Conservation (phyloP, 2,113 vertebrate genomes). For the Hippocampus mohnikei region DNA sequence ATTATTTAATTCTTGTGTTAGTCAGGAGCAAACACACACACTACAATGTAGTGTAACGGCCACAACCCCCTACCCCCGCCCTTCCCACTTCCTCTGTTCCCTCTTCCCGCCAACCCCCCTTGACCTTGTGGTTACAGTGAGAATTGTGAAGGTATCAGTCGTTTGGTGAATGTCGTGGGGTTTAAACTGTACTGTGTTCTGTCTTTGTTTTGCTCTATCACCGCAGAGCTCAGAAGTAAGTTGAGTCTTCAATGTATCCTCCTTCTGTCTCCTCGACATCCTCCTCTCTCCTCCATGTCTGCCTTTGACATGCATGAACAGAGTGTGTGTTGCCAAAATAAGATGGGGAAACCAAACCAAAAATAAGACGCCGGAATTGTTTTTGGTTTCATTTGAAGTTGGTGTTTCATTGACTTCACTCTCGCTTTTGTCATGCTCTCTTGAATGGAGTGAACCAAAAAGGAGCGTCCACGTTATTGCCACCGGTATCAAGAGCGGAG, state of each 20-base stretch:
- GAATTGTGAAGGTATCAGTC: slow-evolving; percentile 68
- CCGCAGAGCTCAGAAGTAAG: slow-evolving; percentile 93
- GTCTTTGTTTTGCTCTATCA: slow-evolving; percentile 81
- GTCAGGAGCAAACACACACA: slow-evolving; percentile 28
- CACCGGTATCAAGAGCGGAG: slow-evolving; percentile 44
- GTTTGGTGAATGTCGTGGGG: slow-evolving; percentile 72
- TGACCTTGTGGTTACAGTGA: slow-evolving; percentile 67
- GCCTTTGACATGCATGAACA: slow-evolving; percentile 74
- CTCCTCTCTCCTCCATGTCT: slow-evolving; percentile 64
- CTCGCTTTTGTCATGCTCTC: slow-evolving; percentile 52
- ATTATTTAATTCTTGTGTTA: slow-evolving; percentile 24
- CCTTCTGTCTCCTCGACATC: slow-evolving; percentile 66
- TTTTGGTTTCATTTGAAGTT: slow-evolving; percentile 37
- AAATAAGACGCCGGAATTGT: slow-evolving; percentile 40
- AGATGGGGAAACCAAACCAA: background rate
- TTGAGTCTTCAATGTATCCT: slow-evolving; percentile 75
- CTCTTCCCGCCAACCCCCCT: slow-evolving; percentile 35
- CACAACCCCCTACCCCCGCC: slow-evolving; percentile 11
- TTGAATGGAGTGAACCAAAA: slow-evolving; percentile 61
- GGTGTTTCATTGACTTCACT: slow-evolving; percentile 59
- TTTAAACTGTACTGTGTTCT: slow-evolving; percentile 83
- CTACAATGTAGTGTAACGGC: slow-evolving; percentile 48
- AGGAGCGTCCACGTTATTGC: slow-evolving; percentile 51
- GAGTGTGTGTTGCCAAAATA: slow-evolving; percentile 29
- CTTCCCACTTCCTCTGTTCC: slow-evolving; percentile 30